Evolutionary conservation across 2,113 vertebrate species (phyloP).

Genomic region (Seriola dumerili): DNA sequence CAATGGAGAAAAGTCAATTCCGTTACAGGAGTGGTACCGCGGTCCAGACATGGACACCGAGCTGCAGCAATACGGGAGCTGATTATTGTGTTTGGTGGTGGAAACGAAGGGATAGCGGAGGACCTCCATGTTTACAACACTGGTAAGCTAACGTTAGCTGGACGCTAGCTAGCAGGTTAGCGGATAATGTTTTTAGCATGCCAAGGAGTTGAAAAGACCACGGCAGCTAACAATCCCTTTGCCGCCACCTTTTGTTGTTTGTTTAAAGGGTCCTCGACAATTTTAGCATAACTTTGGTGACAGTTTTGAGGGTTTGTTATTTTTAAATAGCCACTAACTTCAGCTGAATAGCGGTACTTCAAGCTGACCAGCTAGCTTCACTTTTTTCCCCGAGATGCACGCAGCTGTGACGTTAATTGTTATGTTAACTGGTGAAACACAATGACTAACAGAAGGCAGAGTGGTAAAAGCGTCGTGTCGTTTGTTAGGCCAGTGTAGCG

Average conservation of each 20-base stretch:
- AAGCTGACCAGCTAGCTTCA: background rate
- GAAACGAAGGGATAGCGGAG: slow-evolving; percentile 95
- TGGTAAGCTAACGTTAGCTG: slow-evolving; percentile 82
- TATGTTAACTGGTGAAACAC: background rate
- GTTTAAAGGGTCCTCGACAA: fast-evolving
- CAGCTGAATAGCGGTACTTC: background rate
- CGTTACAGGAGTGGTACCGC: slow-evolving; percentile 91
- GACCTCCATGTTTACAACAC: slow-evolving; percentile 97
- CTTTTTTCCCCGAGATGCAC: background rate
- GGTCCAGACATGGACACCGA: slow-evolving; percentile 94
- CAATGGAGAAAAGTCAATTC: slow-evolving; percentile 91
- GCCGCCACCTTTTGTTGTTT: background rate
- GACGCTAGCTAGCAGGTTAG: slow-evolving; percentile 42
- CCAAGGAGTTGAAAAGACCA: background rate
- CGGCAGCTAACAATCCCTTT: background rate
- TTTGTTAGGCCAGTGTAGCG: background rate
- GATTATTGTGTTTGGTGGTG: slow-evolving; percentile 94
- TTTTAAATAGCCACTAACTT: background rate
- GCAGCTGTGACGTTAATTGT: background rate
- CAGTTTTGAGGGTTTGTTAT: fast-evolving
- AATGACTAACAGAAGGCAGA: background rate
- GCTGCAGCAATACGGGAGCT: slow-evolving; percentile 93
- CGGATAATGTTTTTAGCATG: slow-evolving; percentile 77
- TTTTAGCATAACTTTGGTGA: background rate
- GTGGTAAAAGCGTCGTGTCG: background rate